Percentiles rank a stretch among this genome's conserved stretches.
Conservation (phyloP, 2,113 vertebrate species). For the Aegypius monachus region DNA sequence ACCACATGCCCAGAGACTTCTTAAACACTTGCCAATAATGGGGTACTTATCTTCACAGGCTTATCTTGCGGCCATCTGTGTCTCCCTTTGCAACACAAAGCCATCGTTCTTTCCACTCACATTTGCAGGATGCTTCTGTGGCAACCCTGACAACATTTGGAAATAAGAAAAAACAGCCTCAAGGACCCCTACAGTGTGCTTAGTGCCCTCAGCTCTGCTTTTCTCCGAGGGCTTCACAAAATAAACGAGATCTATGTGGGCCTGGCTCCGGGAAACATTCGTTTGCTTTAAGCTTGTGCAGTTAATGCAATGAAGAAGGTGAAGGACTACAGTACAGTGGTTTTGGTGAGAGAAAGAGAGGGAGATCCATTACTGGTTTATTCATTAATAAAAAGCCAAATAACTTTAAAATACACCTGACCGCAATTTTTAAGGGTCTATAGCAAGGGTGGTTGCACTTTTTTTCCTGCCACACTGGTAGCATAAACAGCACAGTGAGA, state of each 20-base stretch:
- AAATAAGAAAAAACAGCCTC: background rate
- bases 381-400: background rate
- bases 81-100: background rate
- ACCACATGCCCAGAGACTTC: background rate
- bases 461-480: background rate
- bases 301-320: background rate
- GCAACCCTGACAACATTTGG: background rate
- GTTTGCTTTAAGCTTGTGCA: background rate
- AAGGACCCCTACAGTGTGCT: background rate
- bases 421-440: background rate
- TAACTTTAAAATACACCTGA: background rate
- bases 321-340: background rate
- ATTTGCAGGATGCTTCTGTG: background rate
- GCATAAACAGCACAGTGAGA: background rate
- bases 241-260: background rate
- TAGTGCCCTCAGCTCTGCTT: background rate
- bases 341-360: background rate
- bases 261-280: background rate
- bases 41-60: background rate
- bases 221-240: background rate
- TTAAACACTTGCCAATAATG: background rate
- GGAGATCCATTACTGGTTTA: background rate
- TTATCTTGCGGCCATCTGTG: rapidly evolving
- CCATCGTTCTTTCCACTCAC: background rate
- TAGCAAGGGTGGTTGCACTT: background rate